phyloP scores from a whole-genome alignment of 2,797 vertebrate species.

The Gallirallus australis region DNA sequence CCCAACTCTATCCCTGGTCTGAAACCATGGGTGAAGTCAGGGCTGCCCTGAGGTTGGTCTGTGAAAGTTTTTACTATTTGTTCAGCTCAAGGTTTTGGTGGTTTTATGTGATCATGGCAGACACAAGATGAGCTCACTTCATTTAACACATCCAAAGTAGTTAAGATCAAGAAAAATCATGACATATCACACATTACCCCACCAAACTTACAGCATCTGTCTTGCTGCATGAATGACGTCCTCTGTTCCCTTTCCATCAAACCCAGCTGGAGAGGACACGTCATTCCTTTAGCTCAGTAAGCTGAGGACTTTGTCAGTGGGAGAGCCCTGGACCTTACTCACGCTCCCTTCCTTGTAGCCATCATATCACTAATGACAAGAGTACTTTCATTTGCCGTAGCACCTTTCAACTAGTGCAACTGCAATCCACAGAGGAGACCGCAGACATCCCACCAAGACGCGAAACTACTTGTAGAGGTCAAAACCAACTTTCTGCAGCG shows the following conservation, averaged over 20 bases:
- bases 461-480: not conserved
- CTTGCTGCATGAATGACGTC: not conserved
- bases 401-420: not conserved
- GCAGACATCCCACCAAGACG: not conserved
- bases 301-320: not conserved
- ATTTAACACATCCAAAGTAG: slow-evolving; percentile 33
- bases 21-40: not conserved
- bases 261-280: not conserved
- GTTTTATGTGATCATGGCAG: not conserved
- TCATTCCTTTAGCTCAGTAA: not conserved
- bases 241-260: not conserved
- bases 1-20: not conserved
- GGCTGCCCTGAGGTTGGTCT: not conserved
- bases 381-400: not conserved
- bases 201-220: not conserved
- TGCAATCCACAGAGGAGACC: not conserved
- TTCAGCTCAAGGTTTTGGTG: not conserved
- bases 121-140: not conserved
- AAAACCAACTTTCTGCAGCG: not conserved
- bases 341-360: not conserved
- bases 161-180: not conserved
- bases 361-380: not conserved
- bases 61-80: not conserved
- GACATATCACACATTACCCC: not conserved
- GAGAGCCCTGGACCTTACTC: not conserved